phyloP scores from a whole-genome alignment of 1,140 invertebrate genomes.

The Agraylea sexmaculata region DNA sequence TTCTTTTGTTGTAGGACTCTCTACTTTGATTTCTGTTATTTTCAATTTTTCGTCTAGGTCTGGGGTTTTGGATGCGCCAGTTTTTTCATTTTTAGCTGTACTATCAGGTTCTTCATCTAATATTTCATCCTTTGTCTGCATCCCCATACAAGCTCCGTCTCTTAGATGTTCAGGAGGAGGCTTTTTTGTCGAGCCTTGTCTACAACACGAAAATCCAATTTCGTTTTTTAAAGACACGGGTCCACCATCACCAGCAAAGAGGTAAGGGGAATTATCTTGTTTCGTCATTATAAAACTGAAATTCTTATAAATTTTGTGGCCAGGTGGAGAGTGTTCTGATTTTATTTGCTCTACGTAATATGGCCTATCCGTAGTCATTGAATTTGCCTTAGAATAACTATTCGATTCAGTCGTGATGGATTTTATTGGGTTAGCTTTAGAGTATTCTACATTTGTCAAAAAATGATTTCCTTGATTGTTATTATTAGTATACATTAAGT shows the following conservation, averaged over 20 bases:
- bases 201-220: constrained; percentile 55
- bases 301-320: constrained; percentile 40
- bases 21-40: constrained; percentile 22
- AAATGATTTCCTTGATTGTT: constrained; percentile 24
- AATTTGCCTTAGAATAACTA: constrained; percentile 24
- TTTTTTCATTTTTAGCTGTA: constrained; percentile 11
- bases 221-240: constrained; percentile 45
- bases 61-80: constrained; percentile 17
- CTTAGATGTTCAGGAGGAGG: constrained; percentile 59
- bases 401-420: constrained; percentile 26
- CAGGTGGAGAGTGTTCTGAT: constrained; percentile 39
- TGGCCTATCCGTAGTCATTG: constrained; percentile 26
- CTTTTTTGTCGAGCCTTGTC: constrained; percentile 53
- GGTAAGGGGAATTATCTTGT: constrained; percentile 33
- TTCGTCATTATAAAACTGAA: constrained; percentile 29
- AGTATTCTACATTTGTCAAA: neutral
- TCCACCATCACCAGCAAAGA: constrained; percentile 54
- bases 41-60: constrained; percentile 28
- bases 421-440: constrained; percentile 27
- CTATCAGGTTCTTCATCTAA: constrained; percentile 40
- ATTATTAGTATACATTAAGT: constrained; percentile 22
- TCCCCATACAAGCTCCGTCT: constrained; percentile 55
- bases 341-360: constrained; percentile 41
- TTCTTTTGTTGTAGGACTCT: constrained; percentile 32
- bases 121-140: constrained; percentile 60